phyloP scores from a whole-genome alignment of 2,113 vertebrate genomes.

The Laticauda laticaudata region DNA sequence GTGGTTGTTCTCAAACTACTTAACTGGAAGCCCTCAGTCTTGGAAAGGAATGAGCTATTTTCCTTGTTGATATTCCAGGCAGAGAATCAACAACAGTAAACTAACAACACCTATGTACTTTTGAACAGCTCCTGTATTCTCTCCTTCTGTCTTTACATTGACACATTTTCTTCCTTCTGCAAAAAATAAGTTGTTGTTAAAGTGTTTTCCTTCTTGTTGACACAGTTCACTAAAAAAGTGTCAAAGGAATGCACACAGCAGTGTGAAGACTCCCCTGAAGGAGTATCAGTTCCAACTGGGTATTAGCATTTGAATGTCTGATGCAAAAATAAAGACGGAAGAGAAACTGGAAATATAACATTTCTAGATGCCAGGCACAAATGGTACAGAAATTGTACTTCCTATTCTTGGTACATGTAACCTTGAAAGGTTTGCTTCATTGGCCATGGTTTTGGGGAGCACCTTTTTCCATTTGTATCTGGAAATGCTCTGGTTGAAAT shows the following conservation, averaged over 20 bases:
- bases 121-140: not conserved
- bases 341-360: not conserved
- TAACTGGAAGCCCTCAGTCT: not conserved
- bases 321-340: not conserved
- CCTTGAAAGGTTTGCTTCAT: not conserved
- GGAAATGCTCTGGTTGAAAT: not conserved
- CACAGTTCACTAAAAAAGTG: constrained; percentile 13
- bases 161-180: constrained; percentile 46
- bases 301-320: not conserved
- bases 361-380: not conserved
- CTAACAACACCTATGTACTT: not conserved
- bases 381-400: not conserved
- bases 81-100: not conserved
- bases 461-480: not conserved
- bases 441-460: not conserved
- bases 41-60: not conserved
- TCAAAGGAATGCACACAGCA: constrained; percentile 1
- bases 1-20: not conserved
- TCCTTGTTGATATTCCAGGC: not conserved
- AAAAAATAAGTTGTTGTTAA: constrained; percentile 44
- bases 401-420: not conserved
- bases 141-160: not conserved
- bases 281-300: not conserved
- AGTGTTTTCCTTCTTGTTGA: constrained; percentile 27
- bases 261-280: too few species aligned